Evolutionary conservation across 2,113 vertebrate genomes (phyloP), one percentile per base, ranked within the genome.

Genomic region (Trachemys scripta): DNA sequence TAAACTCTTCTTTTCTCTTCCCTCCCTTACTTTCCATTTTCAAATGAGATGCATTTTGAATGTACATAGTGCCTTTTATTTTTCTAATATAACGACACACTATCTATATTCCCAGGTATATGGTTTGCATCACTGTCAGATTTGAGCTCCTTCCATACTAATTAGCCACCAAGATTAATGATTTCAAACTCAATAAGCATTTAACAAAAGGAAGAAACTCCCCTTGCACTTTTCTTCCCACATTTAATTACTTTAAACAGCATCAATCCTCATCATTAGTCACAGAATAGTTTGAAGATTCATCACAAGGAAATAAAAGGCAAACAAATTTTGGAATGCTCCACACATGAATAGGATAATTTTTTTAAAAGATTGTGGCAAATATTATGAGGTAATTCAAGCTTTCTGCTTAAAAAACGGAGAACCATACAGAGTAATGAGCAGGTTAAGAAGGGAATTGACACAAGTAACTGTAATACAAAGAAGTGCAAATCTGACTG

Each of bases 131-230:
- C 31, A 50, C 82, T 57, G 47, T 22, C 79, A 84, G 47, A 35
- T 53, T 76, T 84, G 86, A 76, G 27, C 27, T 0, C 65, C 22
- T 50, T 79, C 76, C 3, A n/a, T 87, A 38, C 16, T 65, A 65
- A 65, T 69, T 69, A 69, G 35, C 35, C 56, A 87, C 22, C 47
- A 20, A 87, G 62, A 76, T 69, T 47, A 80, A 20, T 51, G 72
- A 12, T 62, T 6, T 86, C 51, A 95, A 31, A 89, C 13, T 86
- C 45, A 91, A 45, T 51, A 22, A 80, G 22, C n/a, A 81, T 54
- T n/a, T 81, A 80, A 82, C 82, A 92, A 91, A 22, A 94, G 35
- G 92, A 91, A 89, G 81, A 19, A 94, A 83, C 83, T 93, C 24
- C 59, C 79, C 20, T n/a, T 81, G 69, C 35, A 47, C 51, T 31